phyloP scores from a whole-genome alignment of 2,113 vertebrate species.

The Cariama cristata region DNA sequence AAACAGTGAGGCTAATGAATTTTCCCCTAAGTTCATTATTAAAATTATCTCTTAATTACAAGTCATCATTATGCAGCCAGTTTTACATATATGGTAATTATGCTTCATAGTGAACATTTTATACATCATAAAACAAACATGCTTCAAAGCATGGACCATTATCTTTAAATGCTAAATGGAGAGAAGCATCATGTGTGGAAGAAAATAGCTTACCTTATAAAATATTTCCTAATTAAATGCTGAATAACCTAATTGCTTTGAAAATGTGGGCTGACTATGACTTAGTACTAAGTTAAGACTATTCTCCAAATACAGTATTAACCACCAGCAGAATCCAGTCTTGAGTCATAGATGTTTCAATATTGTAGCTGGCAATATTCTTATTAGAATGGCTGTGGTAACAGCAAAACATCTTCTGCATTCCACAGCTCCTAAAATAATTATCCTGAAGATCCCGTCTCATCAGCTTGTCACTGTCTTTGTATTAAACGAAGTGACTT shows the following conservation, averaged over 20 bases:
- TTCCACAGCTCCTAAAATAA: neutral
- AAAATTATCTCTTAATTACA: slow-evolving; percentile 42
- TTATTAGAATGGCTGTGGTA: neutral
- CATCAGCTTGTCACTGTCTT: neutral
- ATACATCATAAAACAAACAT: neutral
- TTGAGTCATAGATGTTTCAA: neutral
- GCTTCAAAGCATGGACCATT: neutral
- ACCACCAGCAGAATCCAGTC: neutral
- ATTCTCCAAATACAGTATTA: neutral
- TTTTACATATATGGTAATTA: slow-evolving; percentile 1
- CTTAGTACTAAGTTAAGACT: neutral
- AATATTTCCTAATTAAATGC: neutral
- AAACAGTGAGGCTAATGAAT: slow-evolving; percentile 34
- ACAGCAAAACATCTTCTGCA: neutral
- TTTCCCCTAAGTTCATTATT: slow-evolving; percentile 25
- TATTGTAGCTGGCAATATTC: neutral
- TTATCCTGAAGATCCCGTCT: neutral
- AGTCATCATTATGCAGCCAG: neutral
- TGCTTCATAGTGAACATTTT: neutral
- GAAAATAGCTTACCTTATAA: neutral
- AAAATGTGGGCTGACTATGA: neutral
- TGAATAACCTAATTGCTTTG: neutral
- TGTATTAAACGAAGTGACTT: neutral
- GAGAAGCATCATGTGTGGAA: neutral
- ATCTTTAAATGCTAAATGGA: neutral